Base-by-base conservation (phyloP, 2,113 vertebrate species). In the Callopanchax toddi region DNA sequence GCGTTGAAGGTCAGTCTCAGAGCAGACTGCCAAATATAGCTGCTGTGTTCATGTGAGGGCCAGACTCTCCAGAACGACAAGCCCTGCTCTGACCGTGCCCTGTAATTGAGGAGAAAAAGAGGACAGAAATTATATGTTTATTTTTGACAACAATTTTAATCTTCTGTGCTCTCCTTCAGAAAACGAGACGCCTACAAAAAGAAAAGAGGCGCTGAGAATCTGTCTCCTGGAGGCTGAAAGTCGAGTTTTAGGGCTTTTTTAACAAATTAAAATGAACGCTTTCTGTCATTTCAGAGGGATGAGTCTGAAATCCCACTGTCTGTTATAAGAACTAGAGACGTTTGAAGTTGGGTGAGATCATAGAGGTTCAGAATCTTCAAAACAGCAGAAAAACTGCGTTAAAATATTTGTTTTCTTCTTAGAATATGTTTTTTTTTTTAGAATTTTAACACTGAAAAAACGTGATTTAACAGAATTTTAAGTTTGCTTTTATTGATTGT, bases 41-140 rank as follows among this genome's bases (percentile, higher is more conserved):
- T 58, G 79, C 82, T 87, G 87, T 91, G 91, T 91, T 92, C 90
- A 89, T 93, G 89, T 92, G 87, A 92, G 89, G 91, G 91, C 91
- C 89, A 91, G 91, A 91, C 89, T 90, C 91, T 92, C 78, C 88
- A 85, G 83, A 89, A 90, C 89, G 89, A 91, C 90, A 91, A 92
- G 92, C 90, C 86, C 81, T 81, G 82, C 84, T 88, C 89, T 86
- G 90, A 91, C 90, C 89, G 83, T 89, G 92, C 91, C 92, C 92
- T 93, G 92, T 93, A 93, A 93, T 93, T 93, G 91, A 91, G 91
- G 90, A 91, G 91, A 93, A 92, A 93, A 93, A 92, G 92, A 93
- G 90, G 90, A 92, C 87, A 90, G 84, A 93, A 93, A 93, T 93
- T 93, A 93, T 90, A 92, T 93, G 92, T 93, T 93, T 93, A 93